Evolutionary conservation across 2,113 vertebrate species (phyloP), one percentile per base, ranked within the genome.

Genomic region (Brachyhypopomus occidentalis): DNA sequence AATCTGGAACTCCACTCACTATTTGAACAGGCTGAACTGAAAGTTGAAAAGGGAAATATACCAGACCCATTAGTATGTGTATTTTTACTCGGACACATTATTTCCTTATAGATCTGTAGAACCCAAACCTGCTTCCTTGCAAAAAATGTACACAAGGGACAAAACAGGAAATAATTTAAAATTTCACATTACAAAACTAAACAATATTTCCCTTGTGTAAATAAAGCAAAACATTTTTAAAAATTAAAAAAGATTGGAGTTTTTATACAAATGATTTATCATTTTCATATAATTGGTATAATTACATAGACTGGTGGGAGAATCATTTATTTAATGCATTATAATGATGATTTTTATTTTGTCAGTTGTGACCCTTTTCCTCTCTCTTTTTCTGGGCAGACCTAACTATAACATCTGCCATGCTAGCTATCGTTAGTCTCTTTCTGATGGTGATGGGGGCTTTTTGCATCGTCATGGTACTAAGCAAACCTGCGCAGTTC

Each of bases 401-500:
- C 84, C 88, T 96, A 58, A 95, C 92, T 16, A 83, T 95, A 60
- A 92, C 90, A 0, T 88, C 95, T 0, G 95, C 95, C 0, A 93
- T 95, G 88, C 67, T 95, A 82, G 93, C 94, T 2, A 86, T 95
- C 38, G 83, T 95, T 71, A 94, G 94, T 88, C 91, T 97, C 59
- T 92, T 90, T 48, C 82, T 94, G 79, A 94, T 95, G 94, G 90
- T 90, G 85, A 92, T 95, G 93, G 96, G 95, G 0, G 90, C 93
- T 73, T 89, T 96, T 59, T 96, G 94, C 85, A 87, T 96, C 91
- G 92, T 91, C 86, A 95, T 94, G 95, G 87, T 94, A 34, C 91
- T 97, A 86, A 96, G 94, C 75, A 96, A 96, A 89, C 93, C 94
- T 0, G 94, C 94, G 2, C 86, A 93, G 17, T 96, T 94, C 90